Percentiles rank a stretch among this genome's conserved stretches.
phyloP scores from a whole-genome alignment of 1,140 invertebrate genomes.

The Zaprionus kolodkinae region DNA sequence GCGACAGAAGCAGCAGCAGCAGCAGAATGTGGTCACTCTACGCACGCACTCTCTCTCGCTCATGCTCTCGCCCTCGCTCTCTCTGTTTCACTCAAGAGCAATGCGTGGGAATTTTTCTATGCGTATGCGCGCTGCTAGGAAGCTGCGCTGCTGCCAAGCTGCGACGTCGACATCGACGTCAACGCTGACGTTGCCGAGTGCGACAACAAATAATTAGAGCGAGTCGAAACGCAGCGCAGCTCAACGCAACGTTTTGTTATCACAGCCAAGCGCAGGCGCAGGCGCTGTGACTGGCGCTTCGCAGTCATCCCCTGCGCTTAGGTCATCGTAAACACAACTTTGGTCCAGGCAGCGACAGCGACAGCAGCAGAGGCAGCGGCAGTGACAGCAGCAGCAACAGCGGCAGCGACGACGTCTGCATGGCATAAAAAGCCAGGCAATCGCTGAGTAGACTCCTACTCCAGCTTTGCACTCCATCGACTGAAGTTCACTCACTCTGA shows the following conservation, averaged over 20 bases:
- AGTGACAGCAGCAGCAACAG: too few species aligned
- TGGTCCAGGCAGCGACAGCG: constrained; percentile 54
- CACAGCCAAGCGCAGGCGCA: constrained; percentile 62
- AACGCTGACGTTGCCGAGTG: constrained; percentile 26
- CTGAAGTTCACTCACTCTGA: constrained; percentile 64
- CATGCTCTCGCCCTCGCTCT: background rate
- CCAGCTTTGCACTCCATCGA: constrained; percentile 63
- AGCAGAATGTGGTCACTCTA: constrained; percentile 39
- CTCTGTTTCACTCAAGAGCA: constrained; percentile 41
- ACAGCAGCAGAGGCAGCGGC: constrained; percentile 24
- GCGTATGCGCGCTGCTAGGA: constrained; percentile 61
- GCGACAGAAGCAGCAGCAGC: constrained; percentile 2
- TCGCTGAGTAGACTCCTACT: constrained; percentile 75
- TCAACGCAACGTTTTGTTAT: constrained; percentile 41
- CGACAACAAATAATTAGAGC: constrained; percentile 55
- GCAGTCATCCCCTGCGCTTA: constrained; percentile 48
- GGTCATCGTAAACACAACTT: constrained; percentile 56
- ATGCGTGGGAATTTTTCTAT: constrained; percentile 48
- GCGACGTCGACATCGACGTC: background rate
- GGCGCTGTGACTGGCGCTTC: background rate
- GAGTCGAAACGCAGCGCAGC: constrained; percentile 37
- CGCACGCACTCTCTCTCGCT: background rate
- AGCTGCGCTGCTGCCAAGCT: constrained; percentile 1
- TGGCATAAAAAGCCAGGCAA: constrained; percentile 78
- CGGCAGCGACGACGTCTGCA: too few species aligned